Base-by-base conservation (phyloP, 2,797 vertebrate genomes). In the Buceros bicornis region DNA sequence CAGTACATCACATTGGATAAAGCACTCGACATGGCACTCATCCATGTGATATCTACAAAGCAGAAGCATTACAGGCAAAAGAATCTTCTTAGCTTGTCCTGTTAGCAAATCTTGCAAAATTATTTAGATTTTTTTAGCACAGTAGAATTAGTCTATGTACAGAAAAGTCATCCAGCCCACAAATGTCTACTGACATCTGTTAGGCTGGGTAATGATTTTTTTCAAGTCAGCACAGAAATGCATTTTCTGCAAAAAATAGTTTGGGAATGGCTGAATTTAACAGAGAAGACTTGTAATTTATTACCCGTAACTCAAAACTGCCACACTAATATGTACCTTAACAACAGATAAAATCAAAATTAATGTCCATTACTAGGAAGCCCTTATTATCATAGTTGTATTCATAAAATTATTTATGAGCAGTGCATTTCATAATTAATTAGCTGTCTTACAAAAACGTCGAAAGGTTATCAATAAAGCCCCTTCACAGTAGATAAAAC, bases 251-350 rank as follows among this genome's bases (percentile, higher is more conserved):
- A 83, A 87, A 40, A 83, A 2, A 1, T 2, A 19, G 19, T 50
- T 82, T 50, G 57, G 35, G 76, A 73, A 64, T 15, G 22, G 19
- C 13, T 89, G 47, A 70, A 77, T 57, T 80, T 87, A 67, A 53
- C 25, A 78, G 17, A 81, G 22, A 5, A 92, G 21, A 51, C 13
- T 10, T 60, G 20, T n/a, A 77, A 70, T 50, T 73, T 14, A 53
- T 50, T 53, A 77, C 74, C 97, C 96, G 89, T 96, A 97, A 97
- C 95, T 98, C 96, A 54, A 40, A 81, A 58, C 17, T 45, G 16
- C 58, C 48, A 82, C 21, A 28, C 18, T 66, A 43, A 45, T 21
- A 42, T 9, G 16, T 77, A 79, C 11, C 43, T 67, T 78, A 78
- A 61, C 8, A 57, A 72, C 2, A 58, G 47, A 74, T 28, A 89